Evolutionary conservation across 1,140 invertebrate species (phyloP).

Genomic region (Sycobia sp.): DNA sequence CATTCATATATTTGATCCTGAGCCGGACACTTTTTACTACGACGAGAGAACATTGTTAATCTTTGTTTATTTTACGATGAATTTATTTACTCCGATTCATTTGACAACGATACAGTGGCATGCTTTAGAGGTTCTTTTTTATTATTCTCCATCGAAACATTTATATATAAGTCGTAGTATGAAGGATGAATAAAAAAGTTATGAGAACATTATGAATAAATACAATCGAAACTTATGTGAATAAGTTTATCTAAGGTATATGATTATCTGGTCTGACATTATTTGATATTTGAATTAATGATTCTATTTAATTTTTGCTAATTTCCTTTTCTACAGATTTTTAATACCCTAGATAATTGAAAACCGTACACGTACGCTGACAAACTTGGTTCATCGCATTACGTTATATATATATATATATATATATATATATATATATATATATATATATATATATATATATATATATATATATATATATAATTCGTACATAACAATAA

Average conservation of each 20-base stretch:
- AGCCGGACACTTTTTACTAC: conserved; percentile 15
- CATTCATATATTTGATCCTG: conserved; percentile 28
- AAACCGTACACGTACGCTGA: conserved; percentile 8
- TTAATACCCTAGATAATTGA: conserved; percentile 26
- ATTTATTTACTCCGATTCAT: conserved; percentile 16
- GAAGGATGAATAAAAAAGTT: conserved; percentile 19
- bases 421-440: conserved; percentile 27
- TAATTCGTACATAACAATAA: conserved; percentile 25
- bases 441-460: conserved; percentile 16
- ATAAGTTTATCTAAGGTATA: conserved; percentile 27
- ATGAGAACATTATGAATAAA: no score
- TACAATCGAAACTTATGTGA: conserved; percentile 10
- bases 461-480: conserved; percentile 27
- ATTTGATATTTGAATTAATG: background rate
- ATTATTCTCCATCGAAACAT: conserved; percentile 20
- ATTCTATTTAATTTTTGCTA: background rate
- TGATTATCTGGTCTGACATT: background rate
- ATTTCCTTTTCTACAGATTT: conserved; percentile 1
- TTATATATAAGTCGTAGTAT: conserved; percentile 27
- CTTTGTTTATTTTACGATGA: conserved; percentile 23
- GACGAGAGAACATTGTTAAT: conserved; percentile 14
- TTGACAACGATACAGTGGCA: conserved; percentile 30
- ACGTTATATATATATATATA: conserved; percentile 27
- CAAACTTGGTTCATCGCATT: conserved; percentile 21
- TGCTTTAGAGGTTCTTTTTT: conserved; percentile 15